Base-by-base conservation (phyloP, 2,797 vertebrate genomes). In the Neomorphus geoffroyi region DNA sequence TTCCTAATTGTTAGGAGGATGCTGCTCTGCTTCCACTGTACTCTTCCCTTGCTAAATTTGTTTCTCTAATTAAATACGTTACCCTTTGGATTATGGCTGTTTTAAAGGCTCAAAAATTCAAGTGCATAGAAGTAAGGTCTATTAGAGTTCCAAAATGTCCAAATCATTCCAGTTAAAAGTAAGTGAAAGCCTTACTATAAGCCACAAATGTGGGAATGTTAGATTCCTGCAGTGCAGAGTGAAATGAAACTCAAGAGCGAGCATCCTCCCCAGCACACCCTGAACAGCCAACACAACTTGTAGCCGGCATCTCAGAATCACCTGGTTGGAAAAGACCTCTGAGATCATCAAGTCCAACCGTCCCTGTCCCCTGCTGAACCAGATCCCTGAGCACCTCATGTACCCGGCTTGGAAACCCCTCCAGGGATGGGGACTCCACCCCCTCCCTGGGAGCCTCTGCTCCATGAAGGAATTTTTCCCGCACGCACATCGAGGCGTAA, bases 241-340 rank as follows among this genome's bases (percentile, higher is more conserved):
- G 15, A 48, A 18, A 50, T 33, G 70, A 37, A 73, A 11, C 24
- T n/a, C 3, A 0, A 5, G 65, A 9, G 32, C 48, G n/a, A 9
- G 32, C 48, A n/a, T 39, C 56, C 32, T 37, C 21, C 19, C 7
- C 16, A 4, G 18, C 26, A 27, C 30, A 18, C 0, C 1, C 60
- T 16, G 54, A 27, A 84, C 54, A 66, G 48, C 50, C 27, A 54
- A 33, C 12, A 14, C n/a, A 43, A 11, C 46, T 45, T 21, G 37
- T 33, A 35, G 22, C n/a, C n/a, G n/a, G n/a, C n/a, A n/a, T n/a
- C n/a, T n/a, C n/a, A n/a, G n/a, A n/a, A n/a, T n/a, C n/a, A n/a
- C n/a, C n/a, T n/a, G n/a, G n/a, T 46, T 46, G 13, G 45, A 46
- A 46, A 10, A 4, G 19, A 18, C n/a, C n/a, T n/a, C n/a, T n/a